Conservation (phyloP, 2,113 vertebrate genomes). For the Leiothrix lutea region DNA sequence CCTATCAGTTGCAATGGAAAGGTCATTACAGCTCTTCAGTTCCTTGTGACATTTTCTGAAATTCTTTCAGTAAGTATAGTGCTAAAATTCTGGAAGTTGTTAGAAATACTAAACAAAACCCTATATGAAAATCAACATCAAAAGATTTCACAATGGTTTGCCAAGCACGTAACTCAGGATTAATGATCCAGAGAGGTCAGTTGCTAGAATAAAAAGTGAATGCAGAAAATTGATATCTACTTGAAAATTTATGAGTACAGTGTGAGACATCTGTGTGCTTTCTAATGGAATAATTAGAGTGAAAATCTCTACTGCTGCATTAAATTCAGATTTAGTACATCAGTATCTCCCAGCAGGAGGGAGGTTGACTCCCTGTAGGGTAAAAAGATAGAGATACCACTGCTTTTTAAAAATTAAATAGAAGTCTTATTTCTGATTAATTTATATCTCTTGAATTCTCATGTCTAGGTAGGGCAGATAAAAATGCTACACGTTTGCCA, state of each 20-base stretch:
- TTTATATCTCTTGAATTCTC: not conserved
- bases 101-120: not conserved
- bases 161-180: not conserved
- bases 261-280: constrained; percentile 37
- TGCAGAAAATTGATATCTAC: constrained; percentile 35
- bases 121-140: not conserved
- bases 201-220: constrained; percentile 25
- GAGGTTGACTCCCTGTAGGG: not conserved
- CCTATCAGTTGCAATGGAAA: not conserved
- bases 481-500: not conserved
- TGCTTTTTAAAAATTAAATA: not conserved
- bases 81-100: not conserved
- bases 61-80: not conserved
- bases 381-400: not conserved
- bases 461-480: not conserved
- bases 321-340: constrained; percentile 39
- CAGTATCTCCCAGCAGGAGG: not conserved
- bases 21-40: not conserved
- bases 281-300: constrained; percentile 52
- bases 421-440: not conserved
- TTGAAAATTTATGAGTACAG: constrained; percentile 59
- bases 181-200: constrained; percentile 43
- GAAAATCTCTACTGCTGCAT: constrained; percentile 25
- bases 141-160: not conserved
- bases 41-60: not conserved